These are phyloP conservation scores for Popillia japonica DNA, from an alignment of 1,140 invertebrate species.

Conservation along the genomic window DNA sequence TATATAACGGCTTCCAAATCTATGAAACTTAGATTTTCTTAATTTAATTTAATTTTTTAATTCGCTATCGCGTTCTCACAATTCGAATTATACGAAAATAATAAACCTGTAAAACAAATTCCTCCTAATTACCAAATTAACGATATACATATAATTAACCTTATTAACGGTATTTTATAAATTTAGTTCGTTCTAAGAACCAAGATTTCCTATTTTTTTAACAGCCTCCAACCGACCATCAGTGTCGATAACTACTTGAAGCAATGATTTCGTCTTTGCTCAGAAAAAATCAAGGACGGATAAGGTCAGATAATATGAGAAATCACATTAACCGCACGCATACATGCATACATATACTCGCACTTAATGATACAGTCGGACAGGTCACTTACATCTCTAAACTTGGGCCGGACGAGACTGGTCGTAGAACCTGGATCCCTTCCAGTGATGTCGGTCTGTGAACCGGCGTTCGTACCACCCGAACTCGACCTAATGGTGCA, in stretches of 20 bases:
- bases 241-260: background rate
- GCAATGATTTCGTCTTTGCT: conserved; percentile 3
- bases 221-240: no score
- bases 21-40: no score
- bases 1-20: no score
- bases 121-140: no score
- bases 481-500: conserved; percentile 32
- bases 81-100: no score
- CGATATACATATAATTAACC: no score
- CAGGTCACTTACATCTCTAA: conserved; percentile 38
- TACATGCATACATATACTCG: background rate
- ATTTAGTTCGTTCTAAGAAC: no score
- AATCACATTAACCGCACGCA: conserved; percentile 8
- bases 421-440: background rate
- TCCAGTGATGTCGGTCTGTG: conserved; percentile 26
- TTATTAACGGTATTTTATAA: no score
- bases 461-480: conserved; percentile 9
- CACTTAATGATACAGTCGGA: background rate
- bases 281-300: conserved; percentile 30
- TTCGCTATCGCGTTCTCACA: no score
- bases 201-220: no score
- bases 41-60: no score
- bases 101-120: no score
- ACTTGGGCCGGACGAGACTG: conserved; percentile 28
- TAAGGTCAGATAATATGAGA: conserved; percentile 24